phyloP scores from a whole-genome alignment of 2,113 vertebrate genomes.

The Lamprologus lemairii region DNA sequence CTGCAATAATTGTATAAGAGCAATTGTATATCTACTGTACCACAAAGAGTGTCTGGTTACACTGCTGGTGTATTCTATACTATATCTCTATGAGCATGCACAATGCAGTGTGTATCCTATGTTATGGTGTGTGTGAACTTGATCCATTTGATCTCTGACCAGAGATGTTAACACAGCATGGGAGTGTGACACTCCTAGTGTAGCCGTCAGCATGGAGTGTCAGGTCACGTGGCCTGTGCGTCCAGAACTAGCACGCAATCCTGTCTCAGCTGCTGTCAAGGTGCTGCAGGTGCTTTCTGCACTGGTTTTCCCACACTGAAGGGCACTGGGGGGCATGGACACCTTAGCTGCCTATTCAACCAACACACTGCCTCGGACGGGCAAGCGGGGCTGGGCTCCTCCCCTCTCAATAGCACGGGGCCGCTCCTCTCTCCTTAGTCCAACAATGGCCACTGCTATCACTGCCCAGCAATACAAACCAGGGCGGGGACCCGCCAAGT shows the following conservation, averaged over 20 bases:
- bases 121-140: constrained; percentile 12
- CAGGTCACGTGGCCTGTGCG: constrained; percentile 21
- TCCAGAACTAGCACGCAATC: constrained; percentile 57
- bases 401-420: constrained; percentile 63
- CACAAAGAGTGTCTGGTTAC: neutral
- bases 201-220: constrained; percentile 22
- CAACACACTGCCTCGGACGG: constrained; percentile 46
- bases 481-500: constrained; percentile 58
- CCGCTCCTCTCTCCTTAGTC: constrained; percentile 47
- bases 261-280: constrained; percentile 44
- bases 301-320: constrained; percentile 65
- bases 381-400: constrained; percentile 30
- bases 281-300: constrained; percentile 64
- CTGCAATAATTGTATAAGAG: constrained; percentile 19
- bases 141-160: constrained; percentile 42
- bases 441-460: constrained; percentile 69
- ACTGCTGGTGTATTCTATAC: neutral
- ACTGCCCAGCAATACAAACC: constrained; percentile 68
- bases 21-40: constrained; percentile 16
- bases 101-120: neutral
- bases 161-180: constrained; percentile 24
- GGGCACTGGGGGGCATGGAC: constrained; percentile 68
- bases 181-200: constrained; percentile 33
- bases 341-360: constrained; percentile 70
- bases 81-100: neutral